phyloP scores from a whole-genome alignment of 1,140 invertebrate species.

The Tetramorium parvispinum region DNA sequence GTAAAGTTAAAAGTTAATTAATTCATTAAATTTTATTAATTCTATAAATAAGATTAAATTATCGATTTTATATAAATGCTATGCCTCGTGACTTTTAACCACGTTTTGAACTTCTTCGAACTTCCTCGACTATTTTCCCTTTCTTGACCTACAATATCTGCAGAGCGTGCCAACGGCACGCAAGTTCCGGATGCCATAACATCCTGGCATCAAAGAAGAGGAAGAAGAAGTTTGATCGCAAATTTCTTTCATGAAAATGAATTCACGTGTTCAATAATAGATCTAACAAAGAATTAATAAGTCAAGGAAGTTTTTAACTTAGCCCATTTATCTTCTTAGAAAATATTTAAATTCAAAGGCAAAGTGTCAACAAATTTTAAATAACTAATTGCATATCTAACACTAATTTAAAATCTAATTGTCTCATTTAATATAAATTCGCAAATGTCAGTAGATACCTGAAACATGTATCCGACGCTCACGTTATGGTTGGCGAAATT shows the following conservation, averaged over 20 bases:
- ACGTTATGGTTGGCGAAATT: constrained; percentile 38
- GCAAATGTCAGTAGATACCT: neutral
- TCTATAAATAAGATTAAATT: neutral
- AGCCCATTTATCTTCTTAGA: neutral
- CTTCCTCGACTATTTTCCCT: neutral
- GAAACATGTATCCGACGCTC: neutral
- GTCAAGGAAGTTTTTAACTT: neutral
- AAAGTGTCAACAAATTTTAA: neutral
- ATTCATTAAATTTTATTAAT: constrained; percentile 6
- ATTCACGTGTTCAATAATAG: neutral
- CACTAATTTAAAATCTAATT: neutral
- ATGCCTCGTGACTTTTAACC: neutral
- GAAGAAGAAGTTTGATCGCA: neutral
- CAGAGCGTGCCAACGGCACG: constrained; percentile 19
- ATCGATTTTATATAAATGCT: constrained; percentile 3
- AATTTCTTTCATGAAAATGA: neutral
- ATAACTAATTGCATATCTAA: neutral
- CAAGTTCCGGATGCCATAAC: constrained; percentile 52
- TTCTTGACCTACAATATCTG: constrained; percentile 20
- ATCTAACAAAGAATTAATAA: neutral
- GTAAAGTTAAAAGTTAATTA: neutral
- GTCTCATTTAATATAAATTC: constrained; percentile 8
- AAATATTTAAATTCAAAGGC: neutral
- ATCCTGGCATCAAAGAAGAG: constrained; percentile 35
- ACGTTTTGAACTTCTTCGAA: neutral